Conservation (phyloP, 2,888 invertebrate genomes). For the Sarcophaga subvicina region DNA sequence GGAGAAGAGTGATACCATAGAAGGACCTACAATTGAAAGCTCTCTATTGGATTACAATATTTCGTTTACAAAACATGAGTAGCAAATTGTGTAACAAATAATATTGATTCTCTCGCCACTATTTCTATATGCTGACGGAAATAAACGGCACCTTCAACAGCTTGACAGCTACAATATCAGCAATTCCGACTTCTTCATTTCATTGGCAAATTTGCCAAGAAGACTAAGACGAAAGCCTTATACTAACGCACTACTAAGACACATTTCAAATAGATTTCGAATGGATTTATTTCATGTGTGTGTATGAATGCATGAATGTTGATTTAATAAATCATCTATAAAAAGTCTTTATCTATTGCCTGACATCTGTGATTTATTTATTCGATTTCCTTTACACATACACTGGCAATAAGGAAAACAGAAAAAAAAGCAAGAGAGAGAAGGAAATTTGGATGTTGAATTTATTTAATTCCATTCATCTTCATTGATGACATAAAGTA, state of each 20-base stretch:
- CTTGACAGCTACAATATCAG: no score
- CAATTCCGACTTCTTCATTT: background rate
- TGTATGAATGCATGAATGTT: slow-evolving; percentile 22
- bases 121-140: no score
- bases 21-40: no score
- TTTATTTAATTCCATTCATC: slow-evolving; percentile 56
- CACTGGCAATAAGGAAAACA: slow-evolving; percentile 12
- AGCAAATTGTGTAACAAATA: no score
- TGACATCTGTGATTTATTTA: slow-evolving; percentile 67
- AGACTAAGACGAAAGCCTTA: background rate
- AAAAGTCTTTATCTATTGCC: slow-evolving; percentile 57
- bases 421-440: background rate
- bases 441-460: slow-evolving; percentile 28
- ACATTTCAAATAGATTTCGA: background rate
- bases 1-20: no score
- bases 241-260: background rate
- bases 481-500: slow-evolving; percentile 44
- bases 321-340: slow-evolving; percentile 66
- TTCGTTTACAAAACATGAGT: no score
- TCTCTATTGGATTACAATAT: no score
- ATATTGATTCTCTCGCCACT: no score
- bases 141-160: no score
- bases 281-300: background rate
- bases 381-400: slow-evolving; percentile 47
- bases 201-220: slow-evolving; percentile 28